Evolutionary conservation across 2,113 vertebrate species (phyloP).

Genomic region (Polypterus bichir): DNA sequence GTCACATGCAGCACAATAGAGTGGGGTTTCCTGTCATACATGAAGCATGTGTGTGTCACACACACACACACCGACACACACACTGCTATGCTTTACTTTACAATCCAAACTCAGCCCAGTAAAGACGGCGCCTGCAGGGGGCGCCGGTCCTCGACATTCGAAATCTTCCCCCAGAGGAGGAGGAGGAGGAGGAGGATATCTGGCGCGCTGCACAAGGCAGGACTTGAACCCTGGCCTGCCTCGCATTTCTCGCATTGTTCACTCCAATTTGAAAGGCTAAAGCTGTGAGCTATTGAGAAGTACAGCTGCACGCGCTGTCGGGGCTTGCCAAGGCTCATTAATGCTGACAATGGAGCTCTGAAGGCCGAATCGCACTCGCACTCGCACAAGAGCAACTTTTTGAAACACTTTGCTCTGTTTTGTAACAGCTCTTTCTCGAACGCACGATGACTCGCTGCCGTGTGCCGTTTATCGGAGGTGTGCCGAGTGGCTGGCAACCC

Average conservation of each 20-base stretch:
- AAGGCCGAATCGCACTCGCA: conserved; percentile 60
- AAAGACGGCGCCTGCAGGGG: no score
- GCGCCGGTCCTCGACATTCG: no score
- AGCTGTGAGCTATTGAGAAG: conserved; percentile 38
- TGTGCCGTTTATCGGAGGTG: conserved; percentile 40
- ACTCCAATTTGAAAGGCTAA: conserved; percentile 39
- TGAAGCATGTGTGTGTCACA: no score
- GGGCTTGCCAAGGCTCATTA: conserved; percentile 59
- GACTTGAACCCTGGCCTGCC: not conserved
- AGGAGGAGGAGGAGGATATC: not conserved
- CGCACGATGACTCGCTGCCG: conserved; percentile 42
- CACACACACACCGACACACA: no score
- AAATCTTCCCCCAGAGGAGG: not conserved
- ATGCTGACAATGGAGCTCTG: conserved; percentile 50
- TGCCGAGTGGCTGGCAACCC: conserved; percentile 35
- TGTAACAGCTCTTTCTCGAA: conserved; percentile 34
- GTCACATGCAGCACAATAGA: no score
- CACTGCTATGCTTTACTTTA: no score
- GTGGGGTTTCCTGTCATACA: no score
- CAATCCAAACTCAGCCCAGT: no score
- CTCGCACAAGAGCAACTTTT: conserved; percentile 2
- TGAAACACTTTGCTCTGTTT: conserved; percentile 39
- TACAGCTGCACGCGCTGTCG: conserved; percentile 57
- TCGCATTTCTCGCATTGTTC: conserved; percentile 24
- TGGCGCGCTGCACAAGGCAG: not conserved